Base-by-base conservation (phyloP, 2,113 vertebrate genomes). In the Eublepharis macularius region DNA sequence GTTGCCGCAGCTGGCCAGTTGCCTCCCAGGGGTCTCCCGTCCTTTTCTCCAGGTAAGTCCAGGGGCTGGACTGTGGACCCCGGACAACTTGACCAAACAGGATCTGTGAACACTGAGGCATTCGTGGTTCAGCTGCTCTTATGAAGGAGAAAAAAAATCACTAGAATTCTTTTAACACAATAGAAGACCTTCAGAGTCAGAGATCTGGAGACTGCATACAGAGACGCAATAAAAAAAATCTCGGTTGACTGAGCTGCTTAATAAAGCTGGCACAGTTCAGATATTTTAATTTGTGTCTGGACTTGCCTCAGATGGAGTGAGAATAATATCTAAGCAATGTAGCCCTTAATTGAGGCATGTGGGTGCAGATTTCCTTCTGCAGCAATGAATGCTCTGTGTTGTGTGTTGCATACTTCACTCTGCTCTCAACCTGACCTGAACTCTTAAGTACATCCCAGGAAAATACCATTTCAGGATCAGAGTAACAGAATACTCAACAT, bases 201-300 rank as follows among this genome's bases (percentile, higher is more conserved):
- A 66, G 41, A 86, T 91, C 93, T 89, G 90, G 34, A 93, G 94
- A 83, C 83, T 80, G 66, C 87, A 70, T 49, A 87, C 39, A 86
- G 47, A 77, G 26, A 54, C 68, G 80, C 63, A 4, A 91, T 26
- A 83, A 85, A 76, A n/a, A 79, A 92, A 65, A 85, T 49, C 69
- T 83, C 88, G 84, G 77, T 87, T 41, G 65, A 84, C 6, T 6
- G 4, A 93, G 63, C 29, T 86, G 19, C 91, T 94, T 88, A 86
- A 88, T 76, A 90, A 90, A 88, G 89, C 81, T 94, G 92, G 79
- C 90, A 91, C 34, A 89, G 76, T 87, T 36, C 83, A 80, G 87
- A 81, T 84, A 82, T 93, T 91, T 94, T 91, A 80, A 87, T 93
- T 85, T 88, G 90, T 87, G 90, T 81, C 90, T 94, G 90, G 89